Conservation (phyloP, 1,140 invertebrate genomes). For the Trialeurodes vaporariorum region DNA sequence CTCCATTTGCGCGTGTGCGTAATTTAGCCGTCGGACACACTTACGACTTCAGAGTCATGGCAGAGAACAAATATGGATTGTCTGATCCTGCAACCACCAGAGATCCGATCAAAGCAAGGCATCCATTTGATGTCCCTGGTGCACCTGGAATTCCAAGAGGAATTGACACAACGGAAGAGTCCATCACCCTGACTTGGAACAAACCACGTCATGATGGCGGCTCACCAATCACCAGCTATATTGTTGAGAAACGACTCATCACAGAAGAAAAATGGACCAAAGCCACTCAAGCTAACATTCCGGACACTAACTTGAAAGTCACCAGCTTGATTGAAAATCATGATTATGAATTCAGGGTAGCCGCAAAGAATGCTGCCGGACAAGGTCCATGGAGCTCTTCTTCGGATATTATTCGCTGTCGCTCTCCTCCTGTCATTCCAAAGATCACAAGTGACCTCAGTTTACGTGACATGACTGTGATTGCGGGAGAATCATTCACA, state of each 20-base stretch:
- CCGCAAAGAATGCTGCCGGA: conserved; percentile 90
- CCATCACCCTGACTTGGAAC: conserved; percentile 85
- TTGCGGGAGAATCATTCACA: conserved; percentile 89
- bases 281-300: conserved; percentile 67
- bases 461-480: conserved; percentile 86
- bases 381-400: conserved; percentile 83
- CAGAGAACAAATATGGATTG: conserved; percentile 92
- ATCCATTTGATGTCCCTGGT: conserved; percentile 90
- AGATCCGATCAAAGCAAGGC: conserved; percentile 82
- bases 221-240: conserved; percentile 78
- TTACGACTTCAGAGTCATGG: conserved; percentile 96
- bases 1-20: conserved; percentile 74
- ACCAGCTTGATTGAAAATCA: conserved; percentile 85
- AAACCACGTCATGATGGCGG: conserved; percentile 90
- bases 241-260: conserved; percentile 82
- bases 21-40: conserved; percentile 81
- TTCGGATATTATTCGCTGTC: conserved; percentile 80
- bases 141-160: conserved; percentile 76
- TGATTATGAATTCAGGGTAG: conserved; percentile 94
- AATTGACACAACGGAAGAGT: conserved; percentile 80
- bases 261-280: conserved; percentile 87
- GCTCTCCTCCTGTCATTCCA: conserved; percentile 62
- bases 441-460: conserved; percentile 88
- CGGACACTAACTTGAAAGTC: conserved; percentile 68
- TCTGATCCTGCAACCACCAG: conserved; percentile 81